phyloP scores from a whole-genome alignment of 2,113 vertebrate genomes.

The Cyphomyrus plagiostoma region DNA sequence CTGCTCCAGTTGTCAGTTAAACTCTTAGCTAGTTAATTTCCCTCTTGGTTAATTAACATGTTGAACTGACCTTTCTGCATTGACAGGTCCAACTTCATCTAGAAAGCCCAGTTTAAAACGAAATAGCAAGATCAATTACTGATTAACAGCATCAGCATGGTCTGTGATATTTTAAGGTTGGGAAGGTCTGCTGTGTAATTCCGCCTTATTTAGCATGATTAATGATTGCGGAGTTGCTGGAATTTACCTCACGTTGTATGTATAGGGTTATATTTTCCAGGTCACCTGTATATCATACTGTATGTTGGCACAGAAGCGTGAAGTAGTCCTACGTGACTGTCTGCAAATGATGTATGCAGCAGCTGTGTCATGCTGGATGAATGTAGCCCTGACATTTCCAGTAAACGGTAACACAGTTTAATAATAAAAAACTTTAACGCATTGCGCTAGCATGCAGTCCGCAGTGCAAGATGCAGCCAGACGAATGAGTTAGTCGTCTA shows the following conservation, averaged over 20 bases:
- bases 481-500: not conserved
- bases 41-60: constrained; percentile 82
- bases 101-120: constrained; percentile 66
- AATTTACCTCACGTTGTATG: not conserved
- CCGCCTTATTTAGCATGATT: not conserved
- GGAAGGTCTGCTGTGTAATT: not conserved
- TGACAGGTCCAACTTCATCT: constrained; percentile 70
- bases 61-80: constrained; percentile 67
- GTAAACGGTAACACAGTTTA: not conserved
- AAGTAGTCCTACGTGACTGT: not conserved
- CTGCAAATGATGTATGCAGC: not conserved
- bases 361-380: not conserved
- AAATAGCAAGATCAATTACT: constrained; percentile 64
- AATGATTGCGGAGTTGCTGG: not conserved
- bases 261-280: not conserved
- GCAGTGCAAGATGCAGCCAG: not conserved
- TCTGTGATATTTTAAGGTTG: not conserved
- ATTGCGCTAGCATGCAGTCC: not conserved
- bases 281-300: not conserved
- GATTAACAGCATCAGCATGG: constrained; percentile 42
- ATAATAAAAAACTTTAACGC: not conserved
- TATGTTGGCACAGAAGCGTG: not conserved
- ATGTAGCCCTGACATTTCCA: not conserved
- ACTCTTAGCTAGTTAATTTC: constrained; percentile 72
- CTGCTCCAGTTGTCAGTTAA: constrained; percentile 63